Percentiles rank a stretch among this genome's conserved stretches.
phyloP scores from a whole-genome alignment of 2,113 vertebrate species.

The Macheiramphus alcinus region DNA sequence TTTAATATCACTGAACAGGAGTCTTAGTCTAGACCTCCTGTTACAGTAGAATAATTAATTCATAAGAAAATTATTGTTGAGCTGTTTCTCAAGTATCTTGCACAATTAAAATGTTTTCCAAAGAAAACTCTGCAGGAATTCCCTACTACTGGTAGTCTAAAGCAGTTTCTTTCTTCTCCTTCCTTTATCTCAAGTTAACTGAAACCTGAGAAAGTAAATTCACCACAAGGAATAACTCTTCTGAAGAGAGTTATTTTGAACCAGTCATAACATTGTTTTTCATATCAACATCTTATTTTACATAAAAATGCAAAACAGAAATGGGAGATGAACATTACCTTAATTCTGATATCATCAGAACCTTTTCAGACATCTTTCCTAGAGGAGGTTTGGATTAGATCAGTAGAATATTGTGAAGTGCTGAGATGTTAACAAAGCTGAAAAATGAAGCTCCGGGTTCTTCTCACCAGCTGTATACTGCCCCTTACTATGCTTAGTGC shows the following conservation, averaged over 20 bases:
- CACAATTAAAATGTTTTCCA: background rate
- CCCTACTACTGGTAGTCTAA: background rate
- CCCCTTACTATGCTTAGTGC: background rate
- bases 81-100: background rate
- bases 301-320: background rate
- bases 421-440: background rate
- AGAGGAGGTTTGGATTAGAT: background rate
- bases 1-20: background rate
- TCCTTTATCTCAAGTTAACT: background rate
- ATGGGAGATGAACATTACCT: background rate
- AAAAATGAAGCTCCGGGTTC: background rate
- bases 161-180: background rate
- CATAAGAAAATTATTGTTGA: background rate
- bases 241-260: background rate
- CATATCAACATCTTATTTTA: background rate
- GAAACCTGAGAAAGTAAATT: background rate
- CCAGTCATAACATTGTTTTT: background rate
- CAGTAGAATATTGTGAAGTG: background rate
- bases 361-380: background rate
- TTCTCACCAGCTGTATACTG: background rate
- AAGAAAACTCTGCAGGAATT: background rate
- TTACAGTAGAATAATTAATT: background rate
- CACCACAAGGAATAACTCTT: background rate
- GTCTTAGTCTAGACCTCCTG: background rate
- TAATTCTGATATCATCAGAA: background rate